phyloP scores from a whole-genome alignment of 2,888 invertebrate species.

The Clanis bilineata region DNA sequence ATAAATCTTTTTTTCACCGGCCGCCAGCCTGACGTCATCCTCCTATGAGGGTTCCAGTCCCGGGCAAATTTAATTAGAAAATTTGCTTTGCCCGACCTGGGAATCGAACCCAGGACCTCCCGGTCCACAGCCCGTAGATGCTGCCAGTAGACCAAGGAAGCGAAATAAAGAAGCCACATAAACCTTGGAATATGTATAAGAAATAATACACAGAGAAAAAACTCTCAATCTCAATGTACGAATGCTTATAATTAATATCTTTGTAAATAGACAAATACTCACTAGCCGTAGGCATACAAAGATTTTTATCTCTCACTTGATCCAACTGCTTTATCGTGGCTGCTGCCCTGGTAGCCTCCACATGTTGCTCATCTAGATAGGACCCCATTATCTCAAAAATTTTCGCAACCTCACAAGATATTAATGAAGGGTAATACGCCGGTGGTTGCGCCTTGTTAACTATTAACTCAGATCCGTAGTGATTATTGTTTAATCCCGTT shows the following conservation, averaged over 20 bases:
- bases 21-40: too few relatives aligned
- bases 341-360: slow-evolving; percentile 50
- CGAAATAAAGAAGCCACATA: too few relatives aligned
- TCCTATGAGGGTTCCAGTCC: too few relatives aligned
- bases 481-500: slow-evolving; percentile 58
- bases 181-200: too few relatives aligned
- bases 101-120: too few relatives aligned
- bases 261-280: slow-evolving; percentile 37
- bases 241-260: background rate
- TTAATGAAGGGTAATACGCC: slow-evolving; percentile 56
- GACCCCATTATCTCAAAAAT: slow-evolving; percentile 57
- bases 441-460: slow-evolving; percentile 52
- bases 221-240: background rate
- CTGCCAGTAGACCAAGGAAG: too few relatives aligned
- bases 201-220: too few relatives aligned
- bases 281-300: slow-evolving; percentile 65
- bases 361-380: slow-evolving; percentile 50
- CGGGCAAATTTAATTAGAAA: too few relatives aligned
- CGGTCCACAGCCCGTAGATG: too few relatives aligned
- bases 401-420: slow-evolving; percentile 52
- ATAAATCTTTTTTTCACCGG: too few relatives aligned
- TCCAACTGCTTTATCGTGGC: slow-evolving; percentile 60
- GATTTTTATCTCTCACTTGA: slow-evolving; percentile 49
- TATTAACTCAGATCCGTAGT: slow-evolving; percentile 63
- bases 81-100: too few relatives aligned